Percentiles rank a stretch among this genome's conserved stretches.
Conservation (phyloP, 2,113 vertebrate genomes). For the Pelodiscus sinensis region DNA sequence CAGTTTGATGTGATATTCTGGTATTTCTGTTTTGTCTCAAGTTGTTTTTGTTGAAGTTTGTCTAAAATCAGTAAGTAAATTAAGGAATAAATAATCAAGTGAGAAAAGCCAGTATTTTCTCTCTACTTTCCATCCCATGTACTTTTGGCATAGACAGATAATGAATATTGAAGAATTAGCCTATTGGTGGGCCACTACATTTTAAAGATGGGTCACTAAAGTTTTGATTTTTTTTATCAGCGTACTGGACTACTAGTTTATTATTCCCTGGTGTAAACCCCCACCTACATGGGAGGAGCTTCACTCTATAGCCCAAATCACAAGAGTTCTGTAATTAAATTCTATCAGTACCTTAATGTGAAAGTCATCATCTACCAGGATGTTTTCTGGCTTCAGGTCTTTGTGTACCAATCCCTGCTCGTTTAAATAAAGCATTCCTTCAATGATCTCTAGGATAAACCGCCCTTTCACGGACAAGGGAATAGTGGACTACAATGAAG, state of each 20-base stretch:
- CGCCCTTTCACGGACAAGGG: conserved; percentile 90
- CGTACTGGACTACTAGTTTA: not conserved
- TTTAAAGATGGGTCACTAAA: not conserved
- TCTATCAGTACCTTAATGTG: conserved; percentile 90
- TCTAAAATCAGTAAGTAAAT: not conserved
- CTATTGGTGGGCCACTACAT: not conserved
- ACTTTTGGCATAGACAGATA: not conserved
- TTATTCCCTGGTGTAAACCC: not conserved
- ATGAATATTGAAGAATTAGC: not conserved
- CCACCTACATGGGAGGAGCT: not conserved
- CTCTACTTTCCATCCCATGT: not conserved
- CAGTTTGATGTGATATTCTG: not conserved
- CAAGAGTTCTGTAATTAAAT: not conserved
- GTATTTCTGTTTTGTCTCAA: not conserved
- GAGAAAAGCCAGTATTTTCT: not conserved
- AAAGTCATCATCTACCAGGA: conserved; percentile 91
- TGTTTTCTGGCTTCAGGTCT: conserved; percentile 96
- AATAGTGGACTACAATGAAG: conserved; percentile 79
- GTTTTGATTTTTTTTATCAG: not conserved
- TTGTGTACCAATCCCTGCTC: conserved; percentile 89
- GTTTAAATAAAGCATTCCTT: conserved; percentile 94
- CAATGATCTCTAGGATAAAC: conserved; percentile 89
- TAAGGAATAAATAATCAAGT: not conserved
- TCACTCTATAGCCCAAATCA: not conserved
- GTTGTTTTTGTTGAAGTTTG: not conserved